Evolutionary conservation across 1,140 invertebrate species (phyloP).

Genomic region (Arion vulgaris): DNA sequence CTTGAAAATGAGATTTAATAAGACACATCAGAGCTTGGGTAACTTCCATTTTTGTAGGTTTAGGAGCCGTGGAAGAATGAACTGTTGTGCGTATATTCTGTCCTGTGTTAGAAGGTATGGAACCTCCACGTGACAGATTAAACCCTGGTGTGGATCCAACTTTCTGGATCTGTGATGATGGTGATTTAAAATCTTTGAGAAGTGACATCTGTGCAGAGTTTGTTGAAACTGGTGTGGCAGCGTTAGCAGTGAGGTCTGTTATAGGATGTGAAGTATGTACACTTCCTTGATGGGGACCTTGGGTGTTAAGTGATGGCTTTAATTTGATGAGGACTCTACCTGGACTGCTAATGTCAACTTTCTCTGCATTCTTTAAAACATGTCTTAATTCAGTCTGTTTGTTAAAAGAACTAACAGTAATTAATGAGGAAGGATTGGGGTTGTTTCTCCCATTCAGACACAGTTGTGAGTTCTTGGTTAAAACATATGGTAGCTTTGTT

Average conservation of each 20-base stretch:
- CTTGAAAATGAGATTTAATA: constrained; percentile 1
- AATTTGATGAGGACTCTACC: background rate
- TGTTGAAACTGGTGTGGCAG: background rate
- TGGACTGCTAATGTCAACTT: constrained; percentile 20
- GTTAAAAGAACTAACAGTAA: background rate
- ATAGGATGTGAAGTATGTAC: background rate
- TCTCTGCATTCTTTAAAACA: constrained; percentile 31
- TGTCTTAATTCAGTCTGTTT: background rate
- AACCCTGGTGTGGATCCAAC: background rate
- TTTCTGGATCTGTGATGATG: background rate
- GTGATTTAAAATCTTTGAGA: background rate
- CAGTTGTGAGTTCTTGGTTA: background rate
- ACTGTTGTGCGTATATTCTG: background rate
- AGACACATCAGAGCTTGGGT: background rate
- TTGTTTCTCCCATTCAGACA: background rate
- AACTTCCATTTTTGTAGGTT: background rate
- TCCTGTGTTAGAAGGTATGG: background rate
- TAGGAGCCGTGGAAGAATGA: background rate
- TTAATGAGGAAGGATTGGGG: background rate
- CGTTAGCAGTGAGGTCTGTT: background rate
- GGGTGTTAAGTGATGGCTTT: background rate
- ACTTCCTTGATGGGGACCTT: background rate
- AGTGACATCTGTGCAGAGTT: background rate
- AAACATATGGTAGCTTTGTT: background rate
- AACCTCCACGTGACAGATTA: background rate